Percentiles rank a stretch among this genome's conserved stretches.
Evolutionary conservation across 1,140 invertebrate genomes (phyloP).

Genomic region (Meloidogyne hapla): DNA sequence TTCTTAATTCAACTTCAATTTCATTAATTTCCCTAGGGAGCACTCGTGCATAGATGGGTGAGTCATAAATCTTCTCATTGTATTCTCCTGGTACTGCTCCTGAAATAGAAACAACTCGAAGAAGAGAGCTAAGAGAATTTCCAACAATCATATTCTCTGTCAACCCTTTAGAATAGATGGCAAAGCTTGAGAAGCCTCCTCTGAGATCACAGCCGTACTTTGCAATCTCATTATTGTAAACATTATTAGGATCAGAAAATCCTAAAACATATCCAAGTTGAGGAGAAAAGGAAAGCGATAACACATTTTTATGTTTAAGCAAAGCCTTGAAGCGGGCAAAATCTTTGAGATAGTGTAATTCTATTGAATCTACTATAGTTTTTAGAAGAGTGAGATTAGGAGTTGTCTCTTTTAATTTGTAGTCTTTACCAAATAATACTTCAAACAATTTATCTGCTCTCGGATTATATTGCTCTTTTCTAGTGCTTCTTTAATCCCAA

Average conservation of each 20-base stretch:
- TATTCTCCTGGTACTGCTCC: neutral
- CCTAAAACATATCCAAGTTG: conserved; percentile 12
- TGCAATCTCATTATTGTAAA: conserved; percentile 1
- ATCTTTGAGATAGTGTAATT: neutral
- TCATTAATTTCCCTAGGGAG: neutral
- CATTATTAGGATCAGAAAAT: neutral
- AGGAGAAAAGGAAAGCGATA: neutral
- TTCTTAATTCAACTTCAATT: too few species aligned
- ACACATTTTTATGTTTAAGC: neutral
- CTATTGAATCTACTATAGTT: neutral
- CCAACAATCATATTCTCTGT: neutral
- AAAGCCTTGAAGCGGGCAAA: neutral
- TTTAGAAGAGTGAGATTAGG: too few species aligned
- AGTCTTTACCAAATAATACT: too few species aligned
- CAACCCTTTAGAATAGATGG: neutral
- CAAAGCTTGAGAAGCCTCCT: conserved; percentile 10
- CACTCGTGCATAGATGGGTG: conserved; percentile 1
- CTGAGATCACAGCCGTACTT: conserved; percentile 5
- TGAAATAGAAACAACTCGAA: too few species aligned
- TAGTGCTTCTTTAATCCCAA: too few species aligned
- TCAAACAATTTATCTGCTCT: too few species aligned
- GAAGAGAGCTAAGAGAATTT: too few species aligned
- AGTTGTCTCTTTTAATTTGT: too few species aligned
- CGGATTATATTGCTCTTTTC: too few species aligned
- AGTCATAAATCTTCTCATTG: conserved; percentile 16